These are phyloP conservation scores for Seriola dumerili DNA, from an alignment of 2,113 vertebrate species.

Conservation along the genomic window DNA sequence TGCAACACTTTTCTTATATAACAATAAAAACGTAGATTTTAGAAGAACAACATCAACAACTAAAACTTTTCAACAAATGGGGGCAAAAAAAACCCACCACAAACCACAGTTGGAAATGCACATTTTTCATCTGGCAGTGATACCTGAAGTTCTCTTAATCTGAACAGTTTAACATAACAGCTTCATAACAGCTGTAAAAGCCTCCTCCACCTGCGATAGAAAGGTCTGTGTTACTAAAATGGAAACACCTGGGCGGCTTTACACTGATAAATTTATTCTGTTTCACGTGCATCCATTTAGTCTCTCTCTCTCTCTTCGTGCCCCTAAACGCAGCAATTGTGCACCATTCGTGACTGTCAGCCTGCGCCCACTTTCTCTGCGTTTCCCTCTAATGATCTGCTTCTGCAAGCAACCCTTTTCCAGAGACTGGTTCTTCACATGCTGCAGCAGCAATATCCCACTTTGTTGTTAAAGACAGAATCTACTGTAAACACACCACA, in stretches of 20 bases:
- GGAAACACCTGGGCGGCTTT: constrained; percentile 32
- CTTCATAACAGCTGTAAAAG: neutral
- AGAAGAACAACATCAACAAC: no score
- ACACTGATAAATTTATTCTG: constrained; percentile 25
- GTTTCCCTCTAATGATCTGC: constrained; percentile 11
- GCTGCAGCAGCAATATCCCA: neutral
- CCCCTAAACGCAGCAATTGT: constrained; percentile 25
- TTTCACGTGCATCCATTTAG: neutral
- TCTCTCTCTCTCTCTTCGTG: constrained; percentile 9
- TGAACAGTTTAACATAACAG: neutral
- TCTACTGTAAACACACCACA: neutral
- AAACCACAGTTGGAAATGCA: no score
- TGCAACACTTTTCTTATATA: no score
- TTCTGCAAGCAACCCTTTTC: neutral
- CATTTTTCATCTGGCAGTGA: no score
- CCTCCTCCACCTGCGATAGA: constrained; percentile 1
- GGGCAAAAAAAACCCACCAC: no score
- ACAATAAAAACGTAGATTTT: no score
- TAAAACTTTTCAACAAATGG: no score
- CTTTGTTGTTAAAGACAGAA: neutral
- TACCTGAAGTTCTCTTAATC: no score
- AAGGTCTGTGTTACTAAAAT: neutral
- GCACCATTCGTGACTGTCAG: constrained; percentile 40
- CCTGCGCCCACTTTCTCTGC: neutral
- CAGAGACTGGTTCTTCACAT: neutral